Evolutionary conservation across 2,888 invertebrate species (phyloP).

Genomic region (Ichneumoninae sp.): DNA sequence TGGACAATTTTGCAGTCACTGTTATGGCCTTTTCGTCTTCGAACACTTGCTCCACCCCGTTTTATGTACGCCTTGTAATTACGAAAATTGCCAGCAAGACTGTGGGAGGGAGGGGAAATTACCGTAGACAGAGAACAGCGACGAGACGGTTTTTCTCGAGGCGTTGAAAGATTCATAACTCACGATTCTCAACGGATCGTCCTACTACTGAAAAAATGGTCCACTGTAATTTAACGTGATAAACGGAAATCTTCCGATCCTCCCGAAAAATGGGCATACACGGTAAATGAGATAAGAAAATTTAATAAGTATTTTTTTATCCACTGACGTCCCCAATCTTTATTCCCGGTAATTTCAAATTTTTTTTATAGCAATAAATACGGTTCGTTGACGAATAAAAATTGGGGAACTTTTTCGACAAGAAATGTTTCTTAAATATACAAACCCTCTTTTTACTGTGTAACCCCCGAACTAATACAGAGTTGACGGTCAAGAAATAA

Average conservation of each 20-base stretch:
- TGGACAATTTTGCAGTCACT: constrained; percentile 8
- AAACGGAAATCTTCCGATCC: constrained; percentile 40
- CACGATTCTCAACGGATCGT: constrained; percentile 37
- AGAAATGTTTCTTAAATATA: background rate
- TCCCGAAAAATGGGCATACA: background rate
- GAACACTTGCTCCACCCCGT: background rate
- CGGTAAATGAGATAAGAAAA: too few relatives aligned
- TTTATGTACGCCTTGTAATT: constrained; percentile 45
- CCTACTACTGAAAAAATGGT: constrained; percentile 14
- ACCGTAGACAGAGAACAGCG: constrained; percentile 20
- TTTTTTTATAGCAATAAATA: too few relatives aligned
- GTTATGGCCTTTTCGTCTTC: background rate
- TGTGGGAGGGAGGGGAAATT: constrained; percentile 3
- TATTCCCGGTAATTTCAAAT: too few relatives aligned
- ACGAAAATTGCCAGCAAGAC: constrained; percentile 24
- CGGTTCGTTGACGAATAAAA: too few relatives aligned
- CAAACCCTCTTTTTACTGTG: background rate
- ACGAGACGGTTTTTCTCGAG: constrained; percentile 44
- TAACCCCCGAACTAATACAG: background rate
- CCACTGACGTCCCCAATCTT: background rate
- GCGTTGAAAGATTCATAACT: constrained; percentile 50
- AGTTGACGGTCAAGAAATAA: background rate
- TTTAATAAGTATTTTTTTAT: background rate
- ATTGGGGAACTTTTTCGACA: too few relatives aligned
- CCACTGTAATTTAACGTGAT: constrained; percentile 31